Conservation (phyloP, 2,888 invertebrate species). For the Dolichopus griseipennis region DNA sequence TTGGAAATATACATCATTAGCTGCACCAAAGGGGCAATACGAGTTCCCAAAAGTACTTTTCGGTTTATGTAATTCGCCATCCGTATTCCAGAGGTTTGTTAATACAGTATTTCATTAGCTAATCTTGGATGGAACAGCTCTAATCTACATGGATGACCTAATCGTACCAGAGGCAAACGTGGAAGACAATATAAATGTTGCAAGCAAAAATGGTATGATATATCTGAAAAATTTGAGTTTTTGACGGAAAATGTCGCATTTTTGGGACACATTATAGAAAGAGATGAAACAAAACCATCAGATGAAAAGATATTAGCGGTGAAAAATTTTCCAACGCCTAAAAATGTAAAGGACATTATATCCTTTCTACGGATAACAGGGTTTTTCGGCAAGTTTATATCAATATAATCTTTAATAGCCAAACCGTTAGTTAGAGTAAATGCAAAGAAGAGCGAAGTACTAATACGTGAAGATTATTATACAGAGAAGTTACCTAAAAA, state of each 20-base stretch:
- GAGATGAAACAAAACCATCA: background rate
- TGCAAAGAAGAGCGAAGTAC: slow-evolving; percentile 7
- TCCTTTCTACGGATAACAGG: slow-evolving; percentile 17
- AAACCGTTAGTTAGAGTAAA: slow-evolving; percentile 15
- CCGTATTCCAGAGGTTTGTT: too few relatives aligned
- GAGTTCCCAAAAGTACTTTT: slow-evolving; percentile 10
- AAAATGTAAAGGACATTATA: slow-evolving; percentile 14
- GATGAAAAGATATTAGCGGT: background rate
- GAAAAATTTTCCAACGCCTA: background rate
- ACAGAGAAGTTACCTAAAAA: slow-evolving; percentile 10
- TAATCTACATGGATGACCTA: too few relatives aligned
- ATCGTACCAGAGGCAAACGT: too few relatives aligned
- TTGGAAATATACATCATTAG: slow-evolving; percentile 10
- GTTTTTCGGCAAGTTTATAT: slow-evolving; percentile 15
- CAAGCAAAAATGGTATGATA: too few relatives aligned
- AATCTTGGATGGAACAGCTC: too few relatives aligned
- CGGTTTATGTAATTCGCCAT: too few relatives aligned
- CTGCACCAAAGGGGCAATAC: slow-evolving; percentile 9
- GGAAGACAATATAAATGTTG: too few relatives aligned
- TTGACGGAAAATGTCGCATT: too few relatives aligned
- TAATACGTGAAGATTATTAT: slow-evolving; percentile 5
- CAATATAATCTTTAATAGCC: slow-evolving; percentile 12
- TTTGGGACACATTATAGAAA: too few relatives aligned
- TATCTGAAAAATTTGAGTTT: too few relatives aligned
- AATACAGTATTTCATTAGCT: too few relatives aligned